Percentiles rank a stretch among this genome's conserved stretches.
Conservation (phyloP, 2,888 invertebrate genomes). For the Spodoptera littoralis region DNA sequence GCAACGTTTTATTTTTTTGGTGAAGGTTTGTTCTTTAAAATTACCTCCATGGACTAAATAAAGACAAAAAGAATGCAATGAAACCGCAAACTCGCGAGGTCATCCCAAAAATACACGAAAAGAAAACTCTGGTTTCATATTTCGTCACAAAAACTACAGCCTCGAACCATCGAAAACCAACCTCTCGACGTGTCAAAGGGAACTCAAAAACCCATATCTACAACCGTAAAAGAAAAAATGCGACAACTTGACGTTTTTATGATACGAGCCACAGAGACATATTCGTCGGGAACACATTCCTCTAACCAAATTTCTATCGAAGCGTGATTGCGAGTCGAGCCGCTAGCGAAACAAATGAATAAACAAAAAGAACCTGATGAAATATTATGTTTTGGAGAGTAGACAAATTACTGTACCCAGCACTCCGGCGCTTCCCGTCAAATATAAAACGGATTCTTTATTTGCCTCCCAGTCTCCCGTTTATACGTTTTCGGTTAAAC, state of each 20-base stretch:
- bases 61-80: no score
- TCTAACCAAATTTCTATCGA: constrained; percentile 56
- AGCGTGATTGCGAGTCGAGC: constrained; percentile 54
- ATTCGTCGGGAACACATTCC: constrained; percentile 40
- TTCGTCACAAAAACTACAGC: constrained; percentile 11
- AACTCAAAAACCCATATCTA: constrained; percentile 35
- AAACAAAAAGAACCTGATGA: constrained; percentile 55
- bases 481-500: constrained; percentile 59
- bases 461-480: constrained; percentile 52
- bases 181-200: constrained; percentile 35
- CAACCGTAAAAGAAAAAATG: constrained; percentile 25
- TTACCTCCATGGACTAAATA: no score
- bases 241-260: constrained; percentile 50
- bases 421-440: constrained; percentile 52
- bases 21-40: no score
- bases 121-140: background rate
- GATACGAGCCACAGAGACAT: constrained; percentile 28
- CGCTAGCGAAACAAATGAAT: constrained; percentile 52
- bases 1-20: background rate
- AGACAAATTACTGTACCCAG: constrained; percentile 56
- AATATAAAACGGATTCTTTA: constrained; percentile 60
- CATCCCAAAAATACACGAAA: background rate
- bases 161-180: constrained; percentile 28
- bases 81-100: no score
- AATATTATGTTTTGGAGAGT: constrained; percentile 60